phyloP scores from a whole-genome alignment of 2,797 vertebrate genomes.

The Diglossa cyanea region DNA sequence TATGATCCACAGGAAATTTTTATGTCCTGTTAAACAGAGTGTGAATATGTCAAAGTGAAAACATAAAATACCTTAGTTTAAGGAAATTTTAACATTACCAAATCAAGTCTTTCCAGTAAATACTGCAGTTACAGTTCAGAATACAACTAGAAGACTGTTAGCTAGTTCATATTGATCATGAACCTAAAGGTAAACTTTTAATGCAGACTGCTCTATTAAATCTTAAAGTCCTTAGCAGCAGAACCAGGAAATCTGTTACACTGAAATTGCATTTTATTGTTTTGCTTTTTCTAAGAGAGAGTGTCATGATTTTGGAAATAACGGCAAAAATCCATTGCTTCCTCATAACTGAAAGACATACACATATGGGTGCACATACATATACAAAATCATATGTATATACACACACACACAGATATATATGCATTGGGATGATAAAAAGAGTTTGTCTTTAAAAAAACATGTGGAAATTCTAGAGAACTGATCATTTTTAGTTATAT shows the following conservation, averaged over 20 bases:
- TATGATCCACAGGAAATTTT: not conserved
- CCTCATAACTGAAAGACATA: not conserved
- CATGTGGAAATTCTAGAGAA: not conserved
- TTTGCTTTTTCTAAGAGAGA: not conserved
- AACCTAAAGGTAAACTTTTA: not conserved
- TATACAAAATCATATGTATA: not conserved
- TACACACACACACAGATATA: fast-evolving
- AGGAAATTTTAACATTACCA: not conserved
- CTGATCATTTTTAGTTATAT: fast-evolving
- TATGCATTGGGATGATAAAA: not conserved
- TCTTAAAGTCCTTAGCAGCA: not conserved
- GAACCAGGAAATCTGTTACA: not conserved
- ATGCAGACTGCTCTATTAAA: not conserved
- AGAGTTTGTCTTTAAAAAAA: not conserved
- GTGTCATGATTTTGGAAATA: not conserved
- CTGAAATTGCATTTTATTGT: not conserved
- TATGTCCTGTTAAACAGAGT: not conserved
- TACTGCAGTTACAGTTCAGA: not conserved
- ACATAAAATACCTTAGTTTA: not conserved
- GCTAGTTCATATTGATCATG: not conserved
- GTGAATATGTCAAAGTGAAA: not conserved
- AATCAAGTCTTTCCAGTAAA: not conserved
- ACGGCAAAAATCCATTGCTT: not conserved
- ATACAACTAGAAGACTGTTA: not conserved
- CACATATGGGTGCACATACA: fast-evolving